Conservation (phyloP, 2,113 vertebrate genomes). For the Halichoeres trimaculatus region DNA sequence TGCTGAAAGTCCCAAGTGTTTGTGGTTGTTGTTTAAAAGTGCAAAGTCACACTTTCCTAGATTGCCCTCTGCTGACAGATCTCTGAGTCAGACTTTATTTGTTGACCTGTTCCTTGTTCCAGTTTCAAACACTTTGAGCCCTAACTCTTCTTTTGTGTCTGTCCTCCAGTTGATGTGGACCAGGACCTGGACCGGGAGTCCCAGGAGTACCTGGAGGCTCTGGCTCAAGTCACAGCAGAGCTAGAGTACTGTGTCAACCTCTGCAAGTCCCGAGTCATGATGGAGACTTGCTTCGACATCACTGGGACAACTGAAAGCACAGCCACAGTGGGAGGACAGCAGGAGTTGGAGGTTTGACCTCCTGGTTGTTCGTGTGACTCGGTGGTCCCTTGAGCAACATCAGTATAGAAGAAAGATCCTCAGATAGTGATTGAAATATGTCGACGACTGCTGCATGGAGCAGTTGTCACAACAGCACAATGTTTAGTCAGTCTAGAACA, state of each 20-base stretch:
- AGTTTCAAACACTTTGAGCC: neutral
- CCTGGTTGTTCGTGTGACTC: neutral
- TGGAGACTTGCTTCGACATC: constrained; percentile 96
- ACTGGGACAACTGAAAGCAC: constrained; percentile 32
- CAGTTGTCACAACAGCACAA: too few relatives aligned
- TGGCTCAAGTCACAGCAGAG: constrained; percentile 88
- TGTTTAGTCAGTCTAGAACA: too few relatives aligned
- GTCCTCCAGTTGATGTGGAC: constrained; percentile 89
- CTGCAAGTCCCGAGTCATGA: constrained; percentile 94
- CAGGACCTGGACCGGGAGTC: constrained; percentile 90
- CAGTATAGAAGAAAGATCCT: neutral
- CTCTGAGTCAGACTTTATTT: too few relatives aligned
- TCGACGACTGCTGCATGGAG: neutral
- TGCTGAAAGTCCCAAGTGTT: too few relatives aligned
- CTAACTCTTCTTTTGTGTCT: neutral
- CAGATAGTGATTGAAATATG: too few relatives aligned
- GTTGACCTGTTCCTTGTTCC: too few relatives aligned
- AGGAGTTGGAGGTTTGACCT: constrained; percentile 39
- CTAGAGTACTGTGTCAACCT: constrained; percentile 90
- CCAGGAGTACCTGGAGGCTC: constrained; percentile 89
- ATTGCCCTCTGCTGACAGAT: too few relatives aligned
- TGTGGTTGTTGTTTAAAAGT: too few relatives aligned
- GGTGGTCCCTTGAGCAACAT: neutral
- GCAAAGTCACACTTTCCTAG: too few relatives aligned
- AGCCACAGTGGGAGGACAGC: neutral